Percentiles rank a stretch among this genome's conserved stretches.
Conservation (phyloP, 2,888 invertebrate species). For the Tetragnatha montana region DNA sequence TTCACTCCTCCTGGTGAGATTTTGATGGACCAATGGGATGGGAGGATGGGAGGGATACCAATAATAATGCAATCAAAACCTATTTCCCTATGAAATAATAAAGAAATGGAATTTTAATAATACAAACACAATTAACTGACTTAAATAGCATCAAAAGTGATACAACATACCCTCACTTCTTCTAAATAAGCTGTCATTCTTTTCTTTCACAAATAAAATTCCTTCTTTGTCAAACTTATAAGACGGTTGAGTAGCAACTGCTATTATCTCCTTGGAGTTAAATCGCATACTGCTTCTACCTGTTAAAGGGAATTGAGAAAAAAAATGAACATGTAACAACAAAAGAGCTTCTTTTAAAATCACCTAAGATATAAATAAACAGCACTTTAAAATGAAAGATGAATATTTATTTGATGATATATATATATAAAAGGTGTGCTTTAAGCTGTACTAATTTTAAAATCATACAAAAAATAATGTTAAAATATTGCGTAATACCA, state of each 20-base stretch:
- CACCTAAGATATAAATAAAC: no score
- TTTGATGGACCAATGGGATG: background rate
- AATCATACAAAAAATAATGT: no score
- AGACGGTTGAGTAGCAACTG: constrained; percentile 89
- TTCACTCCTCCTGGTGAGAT: background rate
- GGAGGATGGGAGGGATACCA: no score
- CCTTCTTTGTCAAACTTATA: constrained; percentile 95
- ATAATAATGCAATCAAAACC: background rate
- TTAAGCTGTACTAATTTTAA: no score
- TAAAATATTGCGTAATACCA: no score
- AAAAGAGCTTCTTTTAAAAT: no score
- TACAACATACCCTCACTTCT: constrained; percentile 89
- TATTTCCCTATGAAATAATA: background rate
- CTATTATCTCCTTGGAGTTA: constrained; percentile 90
- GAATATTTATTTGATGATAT: no score
- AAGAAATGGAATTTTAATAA: background rate
- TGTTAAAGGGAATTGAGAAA: background rate
- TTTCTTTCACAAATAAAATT: constrained; percentile 88
- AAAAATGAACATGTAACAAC: background rate
- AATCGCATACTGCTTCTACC: constrained; percentile 83
- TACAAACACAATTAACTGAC: no score
- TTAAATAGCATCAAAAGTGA: background rate
- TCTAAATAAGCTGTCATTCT: constrained; percentile 93
- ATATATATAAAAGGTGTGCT: no score
- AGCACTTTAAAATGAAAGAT: no score